Percentiles rank a stretch among this genome's conserved stretches.
phyloP scores from a whole-genome alignment of 2,888 invertebrate species.

The Colostygia pectinataria region DNA sequence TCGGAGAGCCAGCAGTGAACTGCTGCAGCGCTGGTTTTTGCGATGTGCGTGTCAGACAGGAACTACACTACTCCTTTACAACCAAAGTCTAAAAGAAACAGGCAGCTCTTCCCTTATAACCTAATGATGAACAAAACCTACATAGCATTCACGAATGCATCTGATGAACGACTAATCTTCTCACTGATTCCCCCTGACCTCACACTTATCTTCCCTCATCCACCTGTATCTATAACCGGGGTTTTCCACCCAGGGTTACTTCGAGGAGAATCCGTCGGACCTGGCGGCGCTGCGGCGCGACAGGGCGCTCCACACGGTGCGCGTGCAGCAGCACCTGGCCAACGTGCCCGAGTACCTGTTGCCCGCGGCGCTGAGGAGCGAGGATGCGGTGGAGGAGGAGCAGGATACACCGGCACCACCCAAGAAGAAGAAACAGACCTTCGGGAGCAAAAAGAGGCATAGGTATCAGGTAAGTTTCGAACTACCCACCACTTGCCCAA shows the following conservation, averaged over 20 bases:
- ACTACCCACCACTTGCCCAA: too few relatives aligned
- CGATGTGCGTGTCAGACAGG: too few relatives aligned
- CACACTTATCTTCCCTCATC: not conserved
- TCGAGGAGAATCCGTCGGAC: constrained; percentile 95
- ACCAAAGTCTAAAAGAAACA: too few relatives aligned
- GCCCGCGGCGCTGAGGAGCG: constrained; percentile 88
- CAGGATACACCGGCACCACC: constrained; percentile 47
- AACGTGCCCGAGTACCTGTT: constrained; percentile 97
- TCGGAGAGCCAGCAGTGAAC: too few relatives aligned
- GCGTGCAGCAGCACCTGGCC: constrained; percentile 91
- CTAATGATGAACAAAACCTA: constrained; percentile 50
- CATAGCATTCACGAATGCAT: constrained; percentile 53
- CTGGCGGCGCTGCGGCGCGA: constrained; percentile 92
- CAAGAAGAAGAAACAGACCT: constrained; percentile 62
- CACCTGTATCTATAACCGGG: constrained; percentile 1
- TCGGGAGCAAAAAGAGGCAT: constrained; percentile 66
- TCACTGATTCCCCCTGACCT: constrained; percentile 56
- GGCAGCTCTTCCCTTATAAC: too few relatives aligned
- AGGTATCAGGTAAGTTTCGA: constrained; percentile 65
- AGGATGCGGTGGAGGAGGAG: constrained; percentile 75
- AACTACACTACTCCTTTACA: too few relatives aligned
- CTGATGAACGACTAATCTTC: constrained; percentile 82
- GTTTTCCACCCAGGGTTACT: constrained; percentile 86
- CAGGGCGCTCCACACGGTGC: constrained; percentile 92
- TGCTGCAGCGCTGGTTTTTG: too few relatives aligned